Percentiles rank a stretch among this genome's conserved stretches.
Conservation (phyloP, 2,888 invertebrate species). For the Pseudolycoriella hygida region DNA sequence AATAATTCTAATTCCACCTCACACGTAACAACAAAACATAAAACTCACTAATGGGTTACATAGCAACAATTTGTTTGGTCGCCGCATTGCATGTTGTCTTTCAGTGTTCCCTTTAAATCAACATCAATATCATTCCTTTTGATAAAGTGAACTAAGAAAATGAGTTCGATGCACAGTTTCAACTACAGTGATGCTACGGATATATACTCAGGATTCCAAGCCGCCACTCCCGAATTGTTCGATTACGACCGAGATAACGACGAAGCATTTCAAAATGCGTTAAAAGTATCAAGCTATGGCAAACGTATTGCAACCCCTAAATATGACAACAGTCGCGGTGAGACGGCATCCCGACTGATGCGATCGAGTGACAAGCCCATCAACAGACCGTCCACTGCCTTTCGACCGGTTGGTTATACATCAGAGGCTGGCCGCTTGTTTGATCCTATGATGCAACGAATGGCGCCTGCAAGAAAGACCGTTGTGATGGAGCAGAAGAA, state of each 20-base stretch:
- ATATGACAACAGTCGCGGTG: conserved; percentile 2
- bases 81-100: too few relatives aligned
- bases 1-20: too few relatives aligned
- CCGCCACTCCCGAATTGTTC: not conserved
- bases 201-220: not conserved
- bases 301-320: conserved; percentile 8
- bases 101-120: too few relatives aligned
- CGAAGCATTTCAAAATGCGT: not conserved
- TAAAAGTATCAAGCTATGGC: conserved; percentile 10
- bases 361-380: conserved; percentile 18
- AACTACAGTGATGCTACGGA: not conserved
- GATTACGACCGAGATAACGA: not conserved
- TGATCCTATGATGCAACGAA: conserved; percentile 57
- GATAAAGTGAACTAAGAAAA: too few relatives aligned
- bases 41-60: too few relatives aligned
- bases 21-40: too few relatives aligned
- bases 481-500: conserved; percentile 45
- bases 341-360: conserved; percentile 1
- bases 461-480: conserved; percentile 28
- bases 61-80: too few relatives aligned
- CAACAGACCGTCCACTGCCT: conserved; percentile 86
- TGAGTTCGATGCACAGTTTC: not conserved
- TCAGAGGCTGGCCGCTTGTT: conserved; percentile 48
- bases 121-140: too few relatives aligned
- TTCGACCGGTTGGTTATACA: conserved; percentile 89